Conservation (phyloP, 2,797 vertebrate species). For the Gobio occitaniae region DNA sequence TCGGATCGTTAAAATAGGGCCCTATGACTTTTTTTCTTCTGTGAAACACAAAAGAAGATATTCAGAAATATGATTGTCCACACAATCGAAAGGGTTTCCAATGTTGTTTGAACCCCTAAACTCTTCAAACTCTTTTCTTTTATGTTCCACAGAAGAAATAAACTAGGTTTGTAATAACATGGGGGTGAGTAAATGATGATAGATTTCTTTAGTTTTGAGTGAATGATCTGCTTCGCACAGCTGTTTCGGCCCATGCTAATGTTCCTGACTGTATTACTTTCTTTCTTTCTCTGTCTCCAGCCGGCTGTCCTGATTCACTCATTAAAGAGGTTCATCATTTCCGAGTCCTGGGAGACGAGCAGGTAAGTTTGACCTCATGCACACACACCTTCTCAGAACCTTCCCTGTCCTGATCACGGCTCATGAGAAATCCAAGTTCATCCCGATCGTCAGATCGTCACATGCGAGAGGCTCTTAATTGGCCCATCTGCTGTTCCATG, state of each 20-base stretch:
- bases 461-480: conserved; percentile 70
- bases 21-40: not conserved
- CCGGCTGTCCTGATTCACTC: conserved; percentile 86
- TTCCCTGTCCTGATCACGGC: not conserved
- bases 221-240: not conserved
- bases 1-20: too few species aligned
- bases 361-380: conserved; percentile 80
- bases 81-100: not conserved
- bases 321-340: conserved; percentile 94
- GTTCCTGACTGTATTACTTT: not conserved
- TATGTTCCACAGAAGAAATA: not conserved
- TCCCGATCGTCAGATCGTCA: conserved; percentile 69
- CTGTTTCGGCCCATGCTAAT: not conserved
- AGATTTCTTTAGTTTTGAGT: not conserved
- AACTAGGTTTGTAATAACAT: not conserved
- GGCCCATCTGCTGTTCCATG: conserved; percentile 45
- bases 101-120: not conserved
- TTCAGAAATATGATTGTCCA: not conserved
- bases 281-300: conserved; percentile 68
- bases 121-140: not conserved
- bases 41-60: not conserved
- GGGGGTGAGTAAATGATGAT: not conserved
- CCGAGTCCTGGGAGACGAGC: conserved; percentile 86
- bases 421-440: conserved; percentile 50
- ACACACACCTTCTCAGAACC: conserved; percentile 39